phyloP scores from a whole-genome alignment of 2,113 vertebrate genomes.

The Casuarius casuarius region DNA sequence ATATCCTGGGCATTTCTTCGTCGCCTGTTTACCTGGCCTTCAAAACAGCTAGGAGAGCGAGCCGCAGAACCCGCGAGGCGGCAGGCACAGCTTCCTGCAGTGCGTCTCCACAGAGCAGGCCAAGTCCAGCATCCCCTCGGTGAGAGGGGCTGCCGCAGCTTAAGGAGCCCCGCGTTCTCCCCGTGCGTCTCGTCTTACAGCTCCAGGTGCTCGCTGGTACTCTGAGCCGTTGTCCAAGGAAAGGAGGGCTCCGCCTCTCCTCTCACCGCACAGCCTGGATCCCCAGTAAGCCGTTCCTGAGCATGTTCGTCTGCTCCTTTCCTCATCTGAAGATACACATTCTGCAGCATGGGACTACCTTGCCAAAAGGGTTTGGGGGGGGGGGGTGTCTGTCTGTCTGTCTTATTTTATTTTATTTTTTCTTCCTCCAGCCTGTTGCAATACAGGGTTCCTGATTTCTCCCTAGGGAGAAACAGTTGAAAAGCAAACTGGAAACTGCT shows the following conservation, averaged over 20 bases:
- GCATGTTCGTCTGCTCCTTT: not conserved
- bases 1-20: not conserved
- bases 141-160: not conserved
- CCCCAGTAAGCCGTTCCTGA: not conserved
- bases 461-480: constrained; percentile 1
- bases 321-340: not conserved
- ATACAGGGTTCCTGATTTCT: constrained; percentile 34
- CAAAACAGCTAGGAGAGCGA: not conserved
- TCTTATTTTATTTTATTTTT: too few relatives aligned
- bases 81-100: not conserved
- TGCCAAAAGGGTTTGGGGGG: not conserved
- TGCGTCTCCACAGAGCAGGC: not conserved
- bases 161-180: not conserved
- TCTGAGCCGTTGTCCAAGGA: not conserved
- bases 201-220: not conserved
- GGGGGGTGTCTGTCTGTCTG: too few relatives aligned
- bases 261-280: not conserved
- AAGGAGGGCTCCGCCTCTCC: not conserved
- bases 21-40: not conserved
- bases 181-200: not conserved
- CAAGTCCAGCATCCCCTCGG: not conserved
- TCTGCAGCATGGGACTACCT: not conserved
- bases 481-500: not conserved
- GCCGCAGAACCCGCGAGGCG: not conserved
- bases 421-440: not conserved